phyloP scores from a whole-genome alignment of 2,888 invertebrate genomes.

The Noctua fimbriata region DNA sequence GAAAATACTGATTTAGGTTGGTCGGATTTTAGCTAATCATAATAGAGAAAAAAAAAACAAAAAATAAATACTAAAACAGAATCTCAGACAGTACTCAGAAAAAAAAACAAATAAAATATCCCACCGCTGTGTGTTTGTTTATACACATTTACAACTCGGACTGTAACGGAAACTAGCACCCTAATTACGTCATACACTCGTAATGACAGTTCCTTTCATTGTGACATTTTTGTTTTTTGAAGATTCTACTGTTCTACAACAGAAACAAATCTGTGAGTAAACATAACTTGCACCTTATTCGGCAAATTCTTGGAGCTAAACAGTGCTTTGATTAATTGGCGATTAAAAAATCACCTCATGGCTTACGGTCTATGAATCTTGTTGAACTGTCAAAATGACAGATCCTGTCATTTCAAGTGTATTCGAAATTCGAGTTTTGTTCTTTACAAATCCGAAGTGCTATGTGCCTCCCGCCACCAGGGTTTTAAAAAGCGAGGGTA shows the following conservation, averaged over 20 bases:
- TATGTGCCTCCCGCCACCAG: constrained; percentile 85
- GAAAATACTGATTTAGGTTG: neutral
- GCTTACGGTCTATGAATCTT: neutral
- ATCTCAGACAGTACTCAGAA: constrained; percentile 33
- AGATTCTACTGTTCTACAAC: neutral
- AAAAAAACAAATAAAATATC: constrained; percentile 40
- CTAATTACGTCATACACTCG: constrained; percentile 10
- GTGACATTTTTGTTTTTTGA: neutral
- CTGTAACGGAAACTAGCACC: constrained; percentile 44
- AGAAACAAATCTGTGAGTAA: neutral
- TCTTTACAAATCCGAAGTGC: constrained; percentile 57
- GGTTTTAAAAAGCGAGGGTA: constrained; percentile 82
- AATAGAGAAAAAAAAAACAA: neutral
- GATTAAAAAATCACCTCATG: neutral
- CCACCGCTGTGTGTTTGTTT: constrained; percentile 78
- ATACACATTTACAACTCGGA: constrained; percentile 73
- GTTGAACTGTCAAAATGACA: constrained; percentile 13
- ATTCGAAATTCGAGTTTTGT: constrained; percentile 13
- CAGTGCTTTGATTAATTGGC: neutral
- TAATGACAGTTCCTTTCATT: constrained; percentile 9
- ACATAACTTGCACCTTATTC: neutral
- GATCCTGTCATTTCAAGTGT: neutral
- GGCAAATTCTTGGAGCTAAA: neutral
- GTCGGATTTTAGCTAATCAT: constrained; percentile 9
- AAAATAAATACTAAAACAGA: neutral